These are phyloP conservation scores for Apostichopus californicus DNA, from an alignment of 35 echinoderm and acorn worm species.

Conservation along the genomic window DNA sequence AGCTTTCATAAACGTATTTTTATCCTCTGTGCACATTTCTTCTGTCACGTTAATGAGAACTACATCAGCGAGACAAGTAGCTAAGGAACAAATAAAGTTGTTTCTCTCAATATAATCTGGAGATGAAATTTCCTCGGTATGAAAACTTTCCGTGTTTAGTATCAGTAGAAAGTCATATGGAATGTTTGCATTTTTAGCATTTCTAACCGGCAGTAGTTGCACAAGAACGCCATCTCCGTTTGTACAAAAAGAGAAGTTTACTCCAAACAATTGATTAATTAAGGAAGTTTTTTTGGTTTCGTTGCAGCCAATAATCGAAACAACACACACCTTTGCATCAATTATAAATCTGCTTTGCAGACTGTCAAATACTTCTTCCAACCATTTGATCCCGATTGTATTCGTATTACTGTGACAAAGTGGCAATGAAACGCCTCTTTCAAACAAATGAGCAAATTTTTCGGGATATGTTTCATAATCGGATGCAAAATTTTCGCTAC, in stretches of 20 bases:
- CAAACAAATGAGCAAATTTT: background rate
- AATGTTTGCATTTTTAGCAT: no score
- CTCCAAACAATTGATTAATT: conserved; percentile 39
- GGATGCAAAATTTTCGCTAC: background rate
- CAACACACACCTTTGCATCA: background rate
- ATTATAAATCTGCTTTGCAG: background rate
- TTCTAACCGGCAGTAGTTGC: conserved; percentile 19
- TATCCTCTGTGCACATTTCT: no score
- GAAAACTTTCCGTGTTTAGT: no score
- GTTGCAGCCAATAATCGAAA: conserved; percentile 12
- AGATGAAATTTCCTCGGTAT: no score
- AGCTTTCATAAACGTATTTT: no score
- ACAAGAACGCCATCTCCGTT: background rate
- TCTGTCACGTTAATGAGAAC: no score
- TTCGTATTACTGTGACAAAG: background rate
- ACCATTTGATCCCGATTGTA: background rate
- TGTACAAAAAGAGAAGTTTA: background rate
- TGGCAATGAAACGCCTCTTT: background rate
- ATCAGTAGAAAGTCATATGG: no score
- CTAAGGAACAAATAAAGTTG: no score
- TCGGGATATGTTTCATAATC: background rate
- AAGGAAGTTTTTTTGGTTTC: background rate
- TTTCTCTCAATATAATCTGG: no score
- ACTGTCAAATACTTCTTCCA: background rate
- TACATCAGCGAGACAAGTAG: no score